Base-by-base conservation (phyloP, 2,888 invertebrate species). In the Disparrhopalites patrizii region DNA sequence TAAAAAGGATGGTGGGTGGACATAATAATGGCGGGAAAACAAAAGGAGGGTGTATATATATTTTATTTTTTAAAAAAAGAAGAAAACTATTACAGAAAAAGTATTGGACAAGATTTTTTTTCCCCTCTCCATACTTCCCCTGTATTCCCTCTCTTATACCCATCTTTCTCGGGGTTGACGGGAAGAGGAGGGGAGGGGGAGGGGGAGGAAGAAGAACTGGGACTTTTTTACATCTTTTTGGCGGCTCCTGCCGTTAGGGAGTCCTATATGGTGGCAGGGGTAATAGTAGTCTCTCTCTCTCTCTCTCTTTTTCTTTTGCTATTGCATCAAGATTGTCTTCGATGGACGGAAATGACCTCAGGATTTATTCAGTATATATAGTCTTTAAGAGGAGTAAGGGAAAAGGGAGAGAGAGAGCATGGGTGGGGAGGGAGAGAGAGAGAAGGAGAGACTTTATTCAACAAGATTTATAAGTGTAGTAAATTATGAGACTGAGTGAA, bases 341-440 rank as follows among this genome's bases (percentile, higher is more conserved):
- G 69, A 69, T 67, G 67, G 71, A 69, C 67, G 72, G 72, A 72
- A 72, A 70, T 72, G 70, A 70, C 70, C 72, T 66, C 60, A 70
- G 68, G 72, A 72, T 70, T 70, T 72, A 72, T 70, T 69, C 68
- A 67, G 64, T 65, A 43, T 65, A n/a, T n/a, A 52, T 57, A 65
- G 52, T 60, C 60, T 60, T 65, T 60, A 65, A 60, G 65, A 52
- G 30, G 20, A 52, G 23, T n/a, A n/a, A n/a, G n/a, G n/a, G n/a
- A 43, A 43, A 23, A 55, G 40, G n/a, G n/a, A n/a, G n/a, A n/a
- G n/a, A n/a, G n/a, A n/a, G n/a, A n/a, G n/a, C n/a, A n/a, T n/a
- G n/a, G n/a, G n/a, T n/a, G n/a, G n/a, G n/a, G n/a, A n/a, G n/a
- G n/a, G n/a, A n/a, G n/a, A n/a, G n/a, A n/a, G n/a, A n/a, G n/a